A percentile compares a stretch with the other conserved stretches of the same genome.
Conservation (phyloP, 2,113 vertebrate genomes). For the Apteryx mantelli region DNA sequence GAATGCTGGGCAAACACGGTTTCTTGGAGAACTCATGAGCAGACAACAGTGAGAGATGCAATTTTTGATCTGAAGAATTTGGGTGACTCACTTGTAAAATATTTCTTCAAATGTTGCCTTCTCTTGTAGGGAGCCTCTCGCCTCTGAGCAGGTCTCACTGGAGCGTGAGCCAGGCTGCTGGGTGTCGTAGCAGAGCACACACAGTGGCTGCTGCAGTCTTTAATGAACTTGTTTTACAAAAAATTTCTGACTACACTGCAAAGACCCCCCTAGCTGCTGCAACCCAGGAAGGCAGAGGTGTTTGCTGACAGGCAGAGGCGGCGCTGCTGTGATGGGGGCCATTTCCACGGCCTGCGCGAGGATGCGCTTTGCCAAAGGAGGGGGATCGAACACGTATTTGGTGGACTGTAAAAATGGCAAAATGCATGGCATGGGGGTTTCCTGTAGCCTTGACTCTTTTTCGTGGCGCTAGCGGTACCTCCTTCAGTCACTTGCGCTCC, state of each 20-base stretch:
- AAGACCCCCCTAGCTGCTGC: neutral
- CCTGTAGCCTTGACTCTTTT: neutral
- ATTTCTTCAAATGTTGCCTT: neutral
- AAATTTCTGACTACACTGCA: neutral
- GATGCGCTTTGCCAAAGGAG: neutral
- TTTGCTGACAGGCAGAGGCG: neutral
- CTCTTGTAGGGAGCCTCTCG: neutral
- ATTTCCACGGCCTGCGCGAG: rapidly evolving
- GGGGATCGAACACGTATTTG: rapidly evolving
- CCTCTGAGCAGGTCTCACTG: neutral
- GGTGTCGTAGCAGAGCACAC: neutral
- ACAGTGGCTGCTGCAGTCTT: neutral
- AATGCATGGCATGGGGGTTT: too few relatives aligned
- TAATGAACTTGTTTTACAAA: neutral
- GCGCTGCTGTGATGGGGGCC: neutral
- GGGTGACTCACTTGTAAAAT: neutral
- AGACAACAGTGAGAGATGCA: neutral
- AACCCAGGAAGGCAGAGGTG: neutral
- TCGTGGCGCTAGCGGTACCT: too few relatives aligned
- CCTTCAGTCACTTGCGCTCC: neutral
- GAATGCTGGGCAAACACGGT: neutral
- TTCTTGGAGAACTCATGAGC: neutral
- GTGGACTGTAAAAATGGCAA: neutral
- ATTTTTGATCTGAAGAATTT: neutral
- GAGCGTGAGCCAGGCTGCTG: neutral